A percentile compares a stretch with the other conserved stretches of the same genome.
Conservation (phyloP, 2,888 invertebrate genomes). For the Andricus quercusramuli region DNA sequence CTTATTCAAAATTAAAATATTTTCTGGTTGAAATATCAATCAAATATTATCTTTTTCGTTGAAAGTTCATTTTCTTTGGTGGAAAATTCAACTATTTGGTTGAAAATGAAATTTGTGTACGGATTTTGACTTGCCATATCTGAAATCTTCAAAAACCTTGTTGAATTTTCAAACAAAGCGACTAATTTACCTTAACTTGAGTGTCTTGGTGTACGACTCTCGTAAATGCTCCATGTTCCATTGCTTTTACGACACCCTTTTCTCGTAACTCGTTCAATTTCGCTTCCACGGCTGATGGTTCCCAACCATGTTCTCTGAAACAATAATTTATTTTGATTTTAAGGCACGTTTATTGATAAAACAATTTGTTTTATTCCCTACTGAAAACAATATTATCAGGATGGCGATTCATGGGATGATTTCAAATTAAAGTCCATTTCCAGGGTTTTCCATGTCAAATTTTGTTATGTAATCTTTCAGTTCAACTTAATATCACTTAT, state of each 20-base stretch:
- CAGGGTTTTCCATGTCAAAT: no score
- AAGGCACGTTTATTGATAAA: conserved; percentile 1
- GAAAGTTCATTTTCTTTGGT: no score
- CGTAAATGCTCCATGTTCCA: conserved; percentile 92
- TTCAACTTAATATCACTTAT: no score
- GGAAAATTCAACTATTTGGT: no score
- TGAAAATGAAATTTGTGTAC: no score
- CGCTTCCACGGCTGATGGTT: conserved; percentile 87
- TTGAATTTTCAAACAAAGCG: not conserved
- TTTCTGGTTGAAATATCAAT: no score
- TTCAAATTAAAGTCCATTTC: no score
- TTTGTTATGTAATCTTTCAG: not conserved
- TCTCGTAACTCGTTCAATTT: conserved; percentile 89
- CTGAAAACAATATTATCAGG: not conserved
- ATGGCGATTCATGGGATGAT: no score
- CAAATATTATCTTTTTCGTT: no score
- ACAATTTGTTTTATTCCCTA: not conserved
- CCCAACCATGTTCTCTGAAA: conserved; percentile 88
- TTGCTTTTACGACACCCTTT: conserved; percentile 90
- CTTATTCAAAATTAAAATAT: no score
- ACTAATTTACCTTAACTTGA: conserved; percentile 83
- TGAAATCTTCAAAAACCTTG: no score
- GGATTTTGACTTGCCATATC: no score
- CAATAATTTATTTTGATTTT: conserved; percentile 37
- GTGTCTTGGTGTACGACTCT: conserved; percentile 92